Percentiles rank a stretch among this genome's conserved stretches.
Conservation (phyloP, 2,113 vertebrate species). For the Pionites leucogaster region DNA sequence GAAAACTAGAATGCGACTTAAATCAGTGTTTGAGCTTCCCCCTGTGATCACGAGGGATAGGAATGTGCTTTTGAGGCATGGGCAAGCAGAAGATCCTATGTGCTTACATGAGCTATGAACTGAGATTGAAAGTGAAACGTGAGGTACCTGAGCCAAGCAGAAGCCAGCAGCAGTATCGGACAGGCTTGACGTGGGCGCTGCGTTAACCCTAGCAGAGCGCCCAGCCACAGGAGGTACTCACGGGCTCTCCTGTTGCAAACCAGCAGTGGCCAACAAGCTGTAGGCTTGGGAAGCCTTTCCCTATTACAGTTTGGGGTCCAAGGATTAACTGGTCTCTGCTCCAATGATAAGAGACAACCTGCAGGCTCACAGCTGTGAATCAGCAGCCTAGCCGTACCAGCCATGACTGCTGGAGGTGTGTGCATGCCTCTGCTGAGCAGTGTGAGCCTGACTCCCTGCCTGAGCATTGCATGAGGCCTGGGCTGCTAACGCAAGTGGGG, state of each 20-base stretch:
- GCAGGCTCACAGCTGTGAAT: neutral
- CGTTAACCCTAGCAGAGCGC: neutral
- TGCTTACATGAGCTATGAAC: neutral
- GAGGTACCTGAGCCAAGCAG: neutral
- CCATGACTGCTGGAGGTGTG: neutral
- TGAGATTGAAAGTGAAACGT: neutral
- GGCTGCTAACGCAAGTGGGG: neutral
- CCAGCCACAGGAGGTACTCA: neutral
- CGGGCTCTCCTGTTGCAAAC: neutral
- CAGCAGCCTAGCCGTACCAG: neutral
- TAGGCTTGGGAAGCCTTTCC: neutral
- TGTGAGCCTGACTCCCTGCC: neutral
- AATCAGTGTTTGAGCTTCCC: neutral
- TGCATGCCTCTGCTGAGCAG: neutral
- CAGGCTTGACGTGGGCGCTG: neutral
- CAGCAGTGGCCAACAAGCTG: neutral
- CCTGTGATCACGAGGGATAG: neutral
- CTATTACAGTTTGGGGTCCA: accelerated
- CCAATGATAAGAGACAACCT: neutral
- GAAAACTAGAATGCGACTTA: neutral
- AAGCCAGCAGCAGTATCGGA: neutral
- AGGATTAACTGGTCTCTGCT: neutral
- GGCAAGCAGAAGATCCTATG: neutral
- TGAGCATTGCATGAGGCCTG: neutral
- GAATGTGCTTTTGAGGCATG: conserved; percentile 1